Evolutionary conservation across 2,888 invertebrate species (phyloP).

Genomic region (Ornithoptera alexandrae): DNA sequence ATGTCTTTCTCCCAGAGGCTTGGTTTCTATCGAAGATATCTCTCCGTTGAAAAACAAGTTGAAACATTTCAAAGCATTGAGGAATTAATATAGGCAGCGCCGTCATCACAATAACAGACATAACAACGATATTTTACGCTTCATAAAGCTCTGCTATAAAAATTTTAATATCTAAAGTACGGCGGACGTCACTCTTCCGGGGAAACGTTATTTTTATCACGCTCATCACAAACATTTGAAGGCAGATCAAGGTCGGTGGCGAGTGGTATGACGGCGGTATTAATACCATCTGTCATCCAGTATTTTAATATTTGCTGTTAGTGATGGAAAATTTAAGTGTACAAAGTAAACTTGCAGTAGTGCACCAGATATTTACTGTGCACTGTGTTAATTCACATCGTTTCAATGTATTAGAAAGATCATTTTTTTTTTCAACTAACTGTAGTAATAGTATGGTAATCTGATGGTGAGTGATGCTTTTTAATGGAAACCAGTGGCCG

Average conservation of each 20-base stretch:
- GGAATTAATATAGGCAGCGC: not conserved
- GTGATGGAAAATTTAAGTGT: not conserved
- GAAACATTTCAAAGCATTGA: not conserved
- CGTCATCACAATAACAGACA: not conserved
- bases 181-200: slow-evolving; percentile 17
- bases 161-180: slow-evolving; percentile 20
- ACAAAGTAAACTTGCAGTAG: slow-evolving; percentile 3
- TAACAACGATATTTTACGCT: slow-evolving; percentile 13
- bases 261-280: slow-evolving; percentile 12
- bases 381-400: not conserved
- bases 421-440: too few species aligned
- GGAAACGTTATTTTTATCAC: slow-evolving; percentile 24
- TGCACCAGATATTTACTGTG: not conserved
- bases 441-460: too few species aligned
- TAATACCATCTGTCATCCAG: slow-evolving; percentile 7
- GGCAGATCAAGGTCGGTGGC: slow-evolving; percentile 8
- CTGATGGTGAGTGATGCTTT: too few species aligned
- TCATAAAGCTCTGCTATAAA: slow-evolving; percentile 9
- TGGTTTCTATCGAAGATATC: not conserved
- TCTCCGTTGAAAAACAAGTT: not conserved
- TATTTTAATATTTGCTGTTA: slow-evolving; percentile 5
- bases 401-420: too few species aligned
- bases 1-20: too few species aligned
- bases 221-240: slow-evolving; percentile 13
- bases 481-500: too few species aligned